Evolutionary conservation across 2,888 invertebrate genomes (phyloP).

Genomic region (Steinernema carpocapsae): DNA sequence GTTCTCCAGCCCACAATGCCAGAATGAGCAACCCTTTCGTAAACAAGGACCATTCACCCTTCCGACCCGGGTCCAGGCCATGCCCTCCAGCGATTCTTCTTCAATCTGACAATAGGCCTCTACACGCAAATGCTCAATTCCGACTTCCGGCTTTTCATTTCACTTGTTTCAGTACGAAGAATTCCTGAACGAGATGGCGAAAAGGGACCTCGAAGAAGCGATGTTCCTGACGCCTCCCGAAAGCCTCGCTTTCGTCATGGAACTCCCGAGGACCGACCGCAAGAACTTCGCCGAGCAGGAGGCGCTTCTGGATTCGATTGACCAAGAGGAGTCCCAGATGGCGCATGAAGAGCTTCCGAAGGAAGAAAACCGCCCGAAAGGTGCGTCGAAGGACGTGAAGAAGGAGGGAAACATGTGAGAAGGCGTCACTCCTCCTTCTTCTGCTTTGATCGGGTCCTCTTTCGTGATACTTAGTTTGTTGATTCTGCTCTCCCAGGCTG

Average conservation of each 20-base stretch:
- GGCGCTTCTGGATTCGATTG: not conserved
- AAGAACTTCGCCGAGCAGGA: slow-evolving; percentile 36
- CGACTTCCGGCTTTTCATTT: not conserved
- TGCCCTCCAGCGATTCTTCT: too few relatives aligned
- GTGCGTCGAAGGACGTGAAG: too few relatives aligned
- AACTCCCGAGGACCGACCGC: slow-evolving; percentile 44
- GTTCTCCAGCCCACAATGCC: too few relatives aligned
- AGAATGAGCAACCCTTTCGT: too few relatives aligned
- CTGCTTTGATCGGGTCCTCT: slow-evolving; percentile 19
- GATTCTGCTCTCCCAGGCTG: not conserved
- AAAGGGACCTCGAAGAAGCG: slow-evolving; percentile 43
- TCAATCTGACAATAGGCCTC: too few relatives aligned
- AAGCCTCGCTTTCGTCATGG: slow-evolving; percentile 34
- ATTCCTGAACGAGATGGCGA: slow-evolving; percentile 35
- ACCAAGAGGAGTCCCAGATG: not conserved
- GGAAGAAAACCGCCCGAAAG: not conserved
- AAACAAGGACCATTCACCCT: too few relatives aligned
- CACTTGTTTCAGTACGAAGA: slow-evolving; percentile 24
- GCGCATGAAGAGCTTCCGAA: not conserved
- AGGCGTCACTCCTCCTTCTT: not conserved
- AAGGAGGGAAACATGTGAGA: too few relatives aligned
- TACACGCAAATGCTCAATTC: not conserved
- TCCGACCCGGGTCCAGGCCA: too few relatives aligned
- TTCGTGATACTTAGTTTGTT: slow-evolving; percentile 24
- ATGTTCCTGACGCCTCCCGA: slow-evolving; percentile 39